Percentiles rank a stretch among this genome's conserved stretches.
These are phyloP conservation scores for Styela clava DNA, from an alignment of 23 tunicate genomes.

Conservation along the genomic window DNA sequence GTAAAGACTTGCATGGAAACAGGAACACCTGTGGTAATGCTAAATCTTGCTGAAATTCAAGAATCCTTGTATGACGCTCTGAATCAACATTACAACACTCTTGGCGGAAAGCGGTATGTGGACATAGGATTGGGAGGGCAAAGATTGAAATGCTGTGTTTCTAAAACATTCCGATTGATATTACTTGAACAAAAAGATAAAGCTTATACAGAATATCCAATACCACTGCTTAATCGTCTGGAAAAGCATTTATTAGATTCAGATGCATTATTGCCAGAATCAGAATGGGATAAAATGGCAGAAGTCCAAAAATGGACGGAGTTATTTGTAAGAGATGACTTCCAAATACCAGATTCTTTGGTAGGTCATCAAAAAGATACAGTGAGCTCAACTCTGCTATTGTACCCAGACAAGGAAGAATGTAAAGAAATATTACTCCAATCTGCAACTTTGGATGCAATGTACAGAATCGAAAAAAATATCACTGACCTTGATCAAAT, in stretches of 20 bases:
- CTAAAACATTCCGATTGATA: constrained; percentile 43
- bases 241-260: constrained; percentile 67
- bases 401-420: background rate
- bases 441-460: constrained; percentile 62
- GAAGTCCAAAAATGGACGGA: constrained; percentile 30
- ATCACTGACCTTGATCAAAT: constrained; percentile 17
- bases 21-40: constrained; percentile 56
- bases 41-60: constrained; percentile 55
- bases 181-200: constrained; percentile 65
- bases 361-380: constrained; percentile 45
- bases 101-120: constrained; percentile 66
- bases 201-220: constrained; percentile 69
- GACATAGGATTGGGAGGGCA: constrained; percentile 82
- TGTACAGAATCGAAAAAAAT: constrained; percentile 42
- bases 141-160: constrained; percentile 57
- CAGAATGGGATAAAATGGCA: background rate
- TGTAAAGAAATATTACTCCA: constrained; percentile 28
- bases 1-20: constrained; percentile 79
- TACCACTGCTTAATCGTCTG: constrained; percentile 69
- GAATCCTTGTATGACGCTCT: constrained; percentile 85
- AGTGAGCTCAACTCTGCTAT: constrained; percentile 38
- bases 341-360: constrained; percentile 25
- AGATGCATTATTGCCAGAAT: constrained; percentile 28
- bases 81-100: constrained; percentile 77
- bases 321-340: background rate